These are phyloP conservation scores for Amaurobius ferox DNA, from an alignment of 2,888 invertebrate species.

Conservation along the genomic window DNA sequence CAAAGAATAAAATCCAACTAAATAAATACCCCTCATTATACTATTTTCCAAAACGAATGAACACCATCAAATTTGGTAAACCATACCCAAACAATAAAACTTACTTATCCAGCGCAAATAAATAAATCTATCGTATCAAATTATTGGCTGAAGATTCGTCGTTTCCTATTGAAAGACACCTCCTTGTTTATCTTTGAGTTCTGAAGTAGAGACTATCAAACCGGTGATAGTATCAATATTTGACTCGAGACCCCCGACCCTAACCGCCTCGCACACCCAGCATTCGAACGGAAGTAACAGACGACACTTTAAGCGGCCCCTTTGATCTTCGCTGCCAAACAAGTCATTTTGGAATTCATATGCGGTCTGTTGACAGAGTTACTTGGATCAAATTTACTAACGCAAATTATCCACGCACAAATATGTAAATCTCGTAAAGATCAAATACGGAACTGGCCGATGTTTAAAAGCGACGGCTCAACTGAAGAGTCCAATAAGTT, in stretches of 20 bases:
- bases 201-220: slow-evolving; percentile 7
- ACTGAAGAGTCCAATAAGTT: slow-evolving; percentile 54
- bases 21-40: too few relatives aligned
- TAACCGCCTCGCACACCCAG: background rate
- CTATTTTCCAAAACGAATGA: too few relatives aligned
- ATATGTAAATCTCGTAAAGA: slow-evolving; percentile 67
- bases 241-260: slow-evolving; percentile 8
- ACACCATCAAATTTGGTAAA: too few relatives aligned
- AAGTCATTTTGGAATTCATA: slow-evolving; percentile 54
- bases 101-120: background rate
- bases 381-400: slow-evolving; percentile 66
- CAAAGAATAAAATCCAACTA: too few relatives aligned
- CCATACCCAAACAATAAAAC: background rate
- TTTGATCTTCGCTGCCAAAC: slow-evolving; percentile 51
- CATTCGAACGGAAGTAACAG: slow-evolving; percentile 21
- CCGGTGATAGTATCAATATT: slow-evolving; percentile 21
- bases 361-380: slow-evolving; percentile 58
- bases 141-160: background rate
- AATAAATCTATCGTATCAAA: slow-evolving; percentile 6
- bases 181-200: slow-evolving; percentile 1
- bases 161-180: slow-evolving; percentile 9
- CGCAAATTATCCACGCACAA: slow-evolving; percentile 71
- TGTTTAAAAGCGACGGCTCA: slow-evolving; percentile 65
- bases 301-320: slow-evolving; percentile 45
- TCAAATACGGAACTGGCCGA: slow-evolving; percentile 57